Base-by-base conservation (phyloP, 1,140 invertebrate species). In the Schlechtendalia chinensis region DNA sequence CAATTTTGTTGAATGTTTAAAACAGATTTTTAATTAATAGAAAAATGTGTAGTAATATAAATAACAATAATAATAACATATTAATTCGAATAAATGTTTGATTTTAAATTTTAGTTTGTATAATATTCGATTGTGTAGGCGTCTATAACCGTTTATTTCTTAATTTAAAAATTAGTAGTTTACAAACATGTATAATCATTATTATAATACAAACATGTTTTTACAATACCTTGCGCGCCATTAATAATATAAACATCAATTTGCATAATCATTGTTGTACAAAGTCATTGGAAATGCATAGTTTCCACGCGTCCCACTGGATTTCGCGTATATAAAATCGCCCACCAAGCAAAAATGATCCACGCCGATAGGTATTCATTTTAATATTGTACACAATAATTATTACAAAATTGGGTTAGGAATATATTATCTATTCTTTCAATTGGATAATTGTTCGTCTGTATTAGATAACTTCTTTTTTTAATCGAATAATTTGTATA, bases 181-280 rank as follows among this genome's bases (percentile, higher is more conserved):
- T 69, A 39, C 39, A 61, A n/a, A n/a, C 19, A 16, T 47, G 19
- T 45, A 67, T 67, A 67, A n/a, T 67, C 32, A 5, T 69, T 8
- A 39, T 39, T 39, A 22, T 67, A n/a, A 29, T 32, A 63, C n/a
- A 22, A 65, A 39, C 39, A 69, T 45, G 5, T 69, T 69, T 45
- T 69, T 47, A 69, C 12, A 69, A 47, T 69, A 17, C 16, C 5
- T 10, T n/a, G n/a, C 14, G n/a, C 2, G 1, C 11, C 39, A 24
- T 47, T 47, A 47, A 69, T 69, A 47, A 69, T 69, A 69, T 22
- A 69, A 24, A 47, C 22, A 47, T 67, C 32, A 47, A 47, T 69
- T 69, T 69, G n/a, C 32, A 69, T 69, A 69, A n/a, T 45, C 32
- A 32, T 67, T 22, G 32, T 67, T 67, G n/a, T 45, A n/a, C 39